Base-by-base conservation (phyloP, 2,797 vertebrate genomes). In the Sternotherus odoratus region DNA sequence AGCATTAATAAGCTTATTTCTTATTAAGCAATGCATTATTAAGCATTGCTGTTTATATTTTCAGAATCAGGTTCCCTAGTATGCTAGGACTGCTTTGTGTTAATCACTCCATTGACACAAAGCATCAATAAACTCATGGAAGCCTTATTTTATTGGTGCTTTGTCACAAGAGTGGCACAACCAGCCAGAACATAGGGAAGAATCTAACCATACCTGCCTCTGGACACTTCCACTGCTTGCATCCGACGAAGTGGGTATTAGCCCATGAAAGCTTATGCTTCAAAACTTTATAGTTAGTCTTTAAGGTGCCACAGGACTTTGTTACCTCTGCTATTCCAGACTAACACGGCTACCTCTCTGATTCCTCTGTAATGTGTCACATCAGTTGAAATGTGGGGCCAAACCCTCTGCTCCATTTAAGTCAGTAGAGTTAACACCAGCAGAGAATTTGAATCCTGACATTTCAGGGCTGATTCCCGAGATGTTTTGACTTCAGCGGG, bases 61-160 rank as follows among this genome's bases (percentile, higher is more conserved):
- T 28, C 48, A 69, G 74, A 87, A 39, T 39, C 46, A 39, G 49
- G n/a, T 12, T 86, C 3, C 8, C 7, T 26, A 1, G 12, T 6
- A 13, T 8, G 21, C 9, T 36, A 17, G 69, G 56, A 15, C 66
- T 56, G 9, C 57, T 83, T 26, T 50, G 53, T 46, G n/a, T n/a
- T n/a, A n/a, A 3, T 12, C 4, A 21, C 11, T 69, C 43, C 3
- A 12, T 51, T 1, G 6, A 77, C 15, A 16, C 33, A n/a, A 63
- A 3, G 12, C 1, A 1, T 74, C 53, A 7, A 0, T 33, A 2
- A 63, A 89, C 6, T 11, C 82, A 43, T 2, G 4, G 53, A 39
- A n/a, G 4, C 50, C 36, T 82, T 7, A 16, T 39, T n/a, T 26
- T 81, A 4, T 66, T 0, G 0, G 16, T 2, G 0, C 28, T 91